Evolutionary conservation across 2,888 invertebrate species (phyloP).

Genomic region (Ochlodes sylvanus): DNA sequence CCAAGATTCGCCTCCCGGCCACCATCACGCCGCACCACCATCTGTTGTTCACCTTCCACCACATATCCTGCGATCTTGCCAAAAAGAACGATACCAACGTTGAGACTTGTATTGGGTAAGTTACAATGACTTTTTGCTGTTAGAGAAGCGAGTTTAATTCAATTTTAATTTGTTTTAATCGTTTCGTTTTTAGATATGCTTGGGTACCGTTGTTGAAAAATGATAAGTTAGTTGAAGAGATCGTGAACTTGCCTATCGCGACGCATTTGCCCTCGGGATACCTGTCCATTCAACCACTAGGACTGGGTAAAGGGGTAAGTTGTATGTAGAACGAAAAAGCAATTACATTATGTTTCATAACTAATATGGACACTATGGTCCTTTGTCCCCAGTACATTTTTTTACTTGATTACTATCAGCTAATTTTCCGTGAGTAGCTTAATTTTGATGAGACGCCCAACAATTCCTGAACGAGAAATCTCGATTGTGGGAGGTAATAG

Average conservation of each 20-base stretch:
- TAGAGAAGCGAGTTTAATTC: too few species aligned
- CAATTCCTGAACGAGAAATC: too few species aligned
- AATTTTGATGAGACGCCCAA: too few species aligned
- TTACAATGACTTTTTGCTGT: not conserved
- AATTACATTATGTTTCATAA: too few species aligned
- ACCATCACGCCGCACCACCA: conserved; percentile 95
- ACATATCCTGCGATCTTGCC: conserved; percentile 96
- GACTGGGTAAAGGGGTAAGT: conserved; percentile 95
- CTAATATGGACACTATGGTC: too few species aligned
- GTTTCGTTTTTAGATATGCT: conserved; percentile 85
- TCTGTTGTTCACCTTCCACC: conserved; percentile 97
- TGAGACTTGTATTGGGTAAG: conserved; percentile 92
- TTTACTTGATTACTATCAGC: too few species aligned
- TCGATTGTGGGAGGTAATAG: too few species aligned
- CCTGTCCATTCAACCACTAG: conserved; percentile 94
- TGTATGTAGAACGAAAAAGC: not conserved
- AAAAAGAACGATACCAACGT: conserved; percentile 91
- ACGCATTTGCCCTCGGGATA: conserved; percentile 95
- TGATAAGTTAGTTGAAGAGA: conserved; percentile 93
- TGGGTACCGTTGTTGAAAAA: conserved; percentile 95
- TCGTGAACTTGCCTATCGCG: conserved; percentile 93
- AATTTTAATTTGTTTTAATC: not conserved
- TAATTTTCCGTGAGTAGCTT: too few species aligned
- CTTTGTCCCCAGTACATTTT: too few species aligned
- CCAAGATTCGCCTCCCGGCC: conserved; percentile 95